These are phyloP conservation scores for Peromyscus maniculatus DNA, from an alignment of 2,113 vertebrate genomes.

Conservation along the genomic window DNA sequence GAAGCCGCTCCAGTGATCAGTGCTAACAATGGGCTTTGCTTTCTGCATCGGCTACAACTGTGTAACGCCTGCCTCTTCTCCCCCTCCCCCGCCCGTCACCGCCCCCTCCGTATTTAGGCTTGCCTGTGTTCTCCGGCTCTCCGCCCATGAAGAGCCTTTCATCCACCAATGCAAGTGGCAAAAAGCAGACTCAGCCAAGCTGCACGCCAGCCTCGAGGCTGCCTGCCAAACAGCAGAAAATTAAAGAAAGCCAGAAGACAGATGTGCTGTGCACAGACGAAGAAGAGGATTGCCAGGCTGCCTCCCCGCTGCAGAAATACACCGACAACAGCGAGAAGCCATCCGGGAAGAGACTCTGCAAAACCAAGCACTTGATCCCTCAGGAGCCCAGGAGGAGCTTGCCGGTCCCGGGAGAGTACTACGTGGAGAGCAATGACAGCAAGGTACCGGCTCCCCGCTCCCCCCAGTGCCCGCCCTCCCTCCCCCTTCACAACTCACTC, in stretches of 20 bases:
- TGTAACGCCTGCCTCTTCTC: conserved; percentile 87
- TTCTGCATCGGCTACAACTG: conserved; percentile 83
- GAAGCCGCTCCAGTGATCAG: conserved; percentile 84
- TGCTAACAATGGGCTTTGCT: conserved; percentile 85
- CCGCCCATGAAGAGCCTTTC: conserved; percentile 90
- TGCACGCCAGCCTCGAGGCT: conserved; percentile 90
- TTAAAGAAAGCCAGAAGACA: conserved; percentile 93
- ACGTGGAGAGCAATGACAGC: conserved; percentile 89
- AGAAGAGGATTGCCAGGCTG: conserved; percentile 89
- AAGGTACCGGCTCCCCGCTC: conserved; percentile 86
- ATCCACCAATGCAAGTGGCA: conserved; percentile 90
- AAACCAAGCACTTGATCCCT: conserved; percentile 98
- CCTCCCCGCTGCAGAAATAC: conserved; percentile 93
- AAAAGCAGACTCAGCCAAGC: conserved; percentile 91
- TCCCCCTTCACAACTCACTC: neutral
- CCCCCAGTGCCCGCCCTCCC: neutral
- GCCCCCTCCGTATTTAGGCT: conserved; percentile 84
- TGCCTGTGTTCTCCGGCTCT: conserved; percentile 87
- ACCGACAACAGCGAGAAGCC: conserved; percentile 95
- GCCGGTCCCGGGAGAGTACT: conserved; percentile 86
- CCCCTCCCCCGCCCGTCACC: neutral
- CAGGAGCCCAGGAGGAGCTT: conserved; percentile 91
- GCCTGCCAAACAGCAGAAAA: conserved; percentile 93
- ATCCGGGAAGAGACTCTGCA: conserved; percentile 99
- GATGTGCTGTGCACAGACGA: conserved; percentile 90